A percentile compares a stretch with the other conserved stretches of the same genome.
Conservation (phyloP, 2,113 vertebrate species). For the Eptesicus fuscus region DNA sequence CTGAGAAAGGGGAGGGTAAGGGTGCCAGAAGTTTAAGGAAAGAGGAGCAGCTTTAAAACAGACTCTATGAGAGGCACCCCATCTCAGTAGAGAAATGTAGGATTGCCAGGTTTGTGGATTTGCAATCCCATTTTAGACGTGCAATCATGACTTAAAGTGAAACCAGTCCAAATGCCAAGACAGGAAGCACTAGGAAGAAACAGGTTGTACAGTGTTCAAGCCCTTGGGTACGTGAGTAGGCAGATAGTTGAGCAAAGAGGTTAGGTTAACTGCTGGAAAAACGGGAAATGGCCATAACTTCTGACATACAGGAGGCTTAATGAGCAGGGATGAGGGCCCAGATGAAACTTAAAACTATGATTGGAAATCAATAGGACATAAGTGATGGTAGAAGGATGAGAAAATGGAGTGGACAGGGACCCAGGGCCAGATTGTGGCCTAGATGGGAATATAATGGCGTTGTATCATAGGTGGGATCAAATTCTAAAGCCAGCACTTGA, state of each 20-base stretch:
- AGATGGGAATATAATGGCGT: neutral
- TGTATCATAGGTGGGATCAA: neutral
- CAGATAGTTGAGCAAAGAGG: neutral
- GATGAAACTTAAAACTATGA: neutral
- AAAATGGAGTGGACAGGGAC: neutral
- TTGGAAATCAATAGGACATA: neutral
- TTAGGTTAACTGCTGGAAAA: neutral
- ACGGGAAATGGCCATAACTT: neutral
- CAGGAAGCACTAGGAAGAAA: neutral
- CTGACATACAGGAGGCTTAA: neutral
- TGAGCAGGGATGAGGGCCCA: neutral
- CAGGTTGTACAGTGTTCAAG: neutral
- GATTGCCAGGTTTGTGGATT: neutral
- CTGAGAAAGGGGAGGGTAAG: neutral
- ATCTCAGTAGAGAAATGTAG: neutral
- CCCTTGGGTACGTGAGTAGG: neutral
- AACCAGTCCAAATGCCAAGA: neutral
- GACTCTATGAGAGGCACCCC: neutral
- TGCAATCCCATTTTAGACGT: neutral
- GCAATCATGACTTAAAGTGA: neutral
- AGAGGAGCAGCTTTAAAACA: neutral
- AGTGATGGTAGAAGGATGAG: neutral
- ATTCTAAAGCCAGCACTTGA: neutral
- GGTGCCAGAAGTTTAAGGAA: slow-evolving; percentile 1
- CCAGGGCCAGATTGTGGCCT: neutral